Conservation (phyloP, 2,888 invertebrate genomes). For the Trichacis sp. region DNA sequence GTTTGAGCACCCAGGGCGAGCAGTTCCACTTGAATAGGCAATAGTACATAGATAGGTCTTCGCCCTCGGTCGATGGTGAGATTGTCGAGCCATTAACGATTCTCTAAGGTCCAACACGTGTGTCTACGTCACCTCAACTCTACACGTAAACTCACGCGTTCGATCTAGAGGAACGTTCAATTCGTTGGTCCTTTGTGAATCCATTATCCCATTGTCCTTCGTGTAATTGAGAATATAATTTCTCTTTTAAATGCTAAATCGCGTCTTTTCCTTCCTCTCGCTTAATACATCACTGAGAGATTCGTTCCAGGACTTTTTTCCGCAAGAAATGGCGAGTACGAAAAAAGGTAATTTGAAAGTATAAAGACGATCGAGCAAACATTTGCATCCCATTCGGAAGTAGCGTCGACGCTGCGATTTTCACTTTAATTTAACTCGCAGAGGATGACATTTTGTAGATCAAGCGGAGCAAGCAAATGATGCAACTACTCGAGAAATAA, state of each 20-base stretch:
- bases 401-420: constrained; percentile 12
- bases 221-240: too few relatives aligned
- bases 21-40: constrained; percentile 20
- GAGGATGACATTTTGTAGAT: constrained; percentile 3
- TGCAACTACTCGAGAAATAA: background rate
- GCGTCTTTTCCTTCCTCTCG: too few relatives aligned
- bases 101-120: constrained; percentile 69
- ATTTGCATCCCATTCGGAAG: constrained; percentile 23
- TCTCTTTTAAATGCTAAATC: too few relatives aligned
- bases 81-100: constrained; percentile 46
- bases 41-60: constrained; percentile 21
- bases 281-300: too few relatives aligned
- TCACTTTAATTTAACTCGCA: constrained; percentile 19
- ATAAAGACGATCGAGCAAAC: constrained; percentile 21
- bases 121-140: constrained; percentile 66
- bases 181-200: constrained; percentile 7
- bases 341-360: constrained; percentile 26
- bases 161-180: constrained; percentile 62
- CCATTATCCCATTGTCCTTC: too few relatives aligned
- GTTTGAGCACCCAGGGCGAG: too few relatives aligned
- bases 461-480: background rate
- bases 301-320: too few relatives aligned
- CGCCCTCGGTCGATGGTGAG: constrained; percentile 17
- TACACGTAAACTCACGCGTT: constrained; percentile 70
- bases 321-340: background rate